Conservation (phyloP, 2,888 invertebrate species). For the Drymonia ruficornis region DNA sequence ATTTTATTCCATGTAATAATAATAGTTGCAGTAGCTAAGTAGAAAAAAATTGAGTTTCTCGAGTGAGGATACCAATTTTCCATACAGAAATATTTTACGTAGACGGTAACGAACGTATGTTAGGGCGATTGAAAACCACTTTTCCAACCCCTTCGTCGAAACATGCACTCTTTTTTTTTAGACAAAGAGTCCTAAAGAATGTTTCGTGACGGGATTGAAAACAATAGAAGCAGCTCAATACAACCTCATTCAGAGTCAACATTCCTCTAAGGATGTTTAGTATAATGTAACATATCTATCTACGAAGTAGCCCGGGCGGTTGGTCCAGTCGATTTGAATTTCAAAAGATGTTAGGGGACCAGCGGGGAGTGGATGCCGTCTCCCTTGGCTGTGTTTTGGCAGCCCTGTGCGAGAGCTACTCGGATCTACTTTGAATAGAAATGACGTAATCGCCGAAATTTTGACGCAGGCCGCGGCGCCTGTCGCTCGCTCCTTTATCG, state of each 20-base stretch:
- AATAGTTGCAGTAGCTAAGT: too few relatives aligned
- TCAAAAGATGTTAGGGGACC: conserved; percentile 53
- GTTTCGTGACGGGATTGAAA: conserved; percentile 13
- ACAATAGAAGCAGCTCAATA: conserved; percentile 21
- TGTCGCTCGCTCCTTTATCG: conserved; percentile 52
- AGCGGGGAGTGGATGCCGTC: conserved; percentile 32
- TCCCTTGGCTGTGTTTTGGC: conserved; percentile 42
- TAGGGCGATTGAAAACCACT: too few relatives aligned
- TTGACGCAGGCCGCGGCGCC: conserved; percentile 55
- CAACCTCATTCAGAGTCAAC: conserved; percentile 31
- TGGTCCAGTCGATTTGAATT: conserved; percentile 57
- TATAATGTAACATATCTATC: conserved; percentile 40
- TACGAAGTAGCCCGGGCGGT: conserved; percentile 35
- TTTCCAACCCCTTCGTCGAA: too few relatives aligned
- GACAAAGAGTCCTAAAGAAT: too few relatives aligned
- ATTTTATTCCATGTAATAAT: too few relatives aligned
- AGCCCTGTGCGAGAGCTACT: conserved; percentile 46
- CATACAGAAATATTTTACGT: too few relatives aligned
- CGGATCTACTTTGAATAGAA: conserved; percentile 68
- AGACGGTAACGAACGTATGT: too few relatives aligned
- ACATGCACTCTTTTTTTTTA: too few relatives aligned
- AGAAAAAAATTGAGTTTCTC: too few relatives aligned
- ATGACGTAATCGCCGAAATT: conserved; percentile 65
- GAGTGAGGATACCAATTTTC: too few relatives aligned
- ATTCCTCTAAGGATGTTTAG: conserved; percentile 30